Base-by-base conservation (phyloP, 2,797 vertebrate species). In the Pangasius larnaudii region DNA sequence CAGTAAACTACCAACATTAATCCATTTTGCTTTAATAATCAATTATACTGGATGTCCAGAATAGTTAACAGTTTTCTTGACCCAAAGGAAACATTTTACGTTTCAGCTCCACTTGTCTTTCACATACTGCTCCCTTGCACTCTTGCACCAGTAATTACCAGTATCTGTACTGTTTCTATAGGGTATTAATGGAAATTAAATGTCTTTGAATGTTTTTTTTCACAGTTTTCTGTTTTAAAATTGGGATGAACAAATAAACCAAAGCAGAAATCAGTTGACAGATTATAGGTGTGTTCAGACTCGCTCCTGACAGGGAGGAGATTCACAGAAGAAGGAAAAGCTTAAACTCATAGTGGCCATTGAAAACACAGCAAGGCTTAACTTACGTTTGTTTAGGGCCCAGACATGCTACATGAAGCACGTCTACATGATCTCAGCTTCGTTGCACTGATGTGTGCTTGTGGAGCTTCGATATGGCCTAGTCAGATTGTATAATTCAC, bases 371-470 rank as follows among this genome's bases (percentile, higher is more conserved):
- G 88, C 88, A 90, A 86, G 85, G 71, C 24, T 71, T 74, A 63
- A 91, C 89, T 61, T 86, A 61, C 91, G 90, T 94, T 94, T 93
- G 90, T 90, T 89, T 91, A 92, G 92, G 85, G 36, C 88, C 86
- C 56, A 93, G 86, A 84, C 89, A 90, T 90, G 88, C 88, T 72
- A 77, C 65, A 58, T 81, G 56, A 86, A 86, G 67, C 63, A 27
- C 83, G 84, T 91, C 88, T 49, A 82, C 16, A 61, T 86, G 49
- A 42, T 86, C 90, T 91, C 81, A 30, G 89, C 91, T 90, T 91
- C 90, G 92, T 88, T 88, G 88, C 87, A 24, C 78, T 93, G 92
- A 95, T 92, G 91, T 58, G 30, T 93, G 85, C 90, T 74, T 92
- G 78, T 80, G 49, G 49, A 30, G 89, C 91, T 93, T 92, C 90